These are phyloP conservation scores for Holothuria glaberrima DNA, from an alignment of 35 echinoderm and acorn worm species.

Conservation along the genomic window DNA sequence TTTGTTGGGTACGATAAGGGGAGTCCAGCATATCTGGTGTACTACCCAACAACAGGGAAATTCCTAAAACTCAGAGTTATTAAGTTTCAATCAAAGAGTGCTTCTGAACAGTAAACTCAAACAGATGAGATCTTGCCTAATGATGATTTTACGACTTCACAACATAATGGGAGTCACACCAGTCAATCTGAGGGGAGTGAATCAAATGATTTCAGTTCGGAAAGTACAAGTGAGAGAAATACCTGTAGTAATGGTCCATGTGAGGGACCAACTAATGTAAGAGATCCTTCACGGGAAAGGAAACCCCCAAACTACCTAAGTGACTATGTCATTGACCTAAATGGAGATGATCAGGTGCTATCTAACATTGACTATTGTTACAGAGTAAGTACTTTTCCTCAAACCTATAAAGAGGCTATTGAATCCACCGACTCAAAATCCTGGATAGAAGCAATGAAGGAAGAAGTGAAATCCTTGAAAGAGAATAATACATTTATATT, in stretches of 20 bases:
- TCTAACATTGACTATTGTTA: background rate
- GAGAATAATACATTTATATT: background rate
- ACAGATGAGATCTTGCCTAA: background rate
- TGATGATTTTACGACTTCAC: background rate
- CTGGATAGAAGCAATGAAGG: background rate
- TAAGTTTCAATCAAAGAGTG: background rate
- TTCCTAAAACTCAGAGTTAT: slow-evolving; percentile 47
- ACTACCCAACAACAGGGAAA: slow-evolving; percentile 16
- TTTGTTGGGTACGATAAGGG: slow-evolving; percentile 2
- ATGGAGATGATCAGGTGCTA: too few species aligned
- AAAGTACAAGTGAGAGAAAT: too few species aligned
- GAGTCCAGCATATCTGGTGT: background rate
- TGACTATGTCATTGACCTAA: background rate
- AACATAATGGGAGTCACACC: background rate
- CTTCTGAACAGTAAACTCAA: slow-evolving; percentile 12
- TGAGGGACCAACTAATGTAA: background rate
- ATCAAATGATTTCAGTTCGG: background rate
- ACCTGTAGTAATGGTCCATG: too few species aligned
- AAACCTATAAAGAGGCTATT: slow-evolving; percentile 6
- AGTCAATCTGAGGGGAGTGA: background rate
- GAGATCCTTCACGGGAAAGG: too few species aligned
- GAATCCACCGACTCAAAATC: too few species aligned
- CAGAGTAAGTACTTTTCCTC: background rate
- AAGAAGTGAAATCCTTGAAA: background rate
- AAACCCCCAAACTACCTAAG: too few species aligned